phyloP scores from a whole-genome alignment of 2,797 vertebrate genomes.

The Odontamblyopus rebecca region DNA sequence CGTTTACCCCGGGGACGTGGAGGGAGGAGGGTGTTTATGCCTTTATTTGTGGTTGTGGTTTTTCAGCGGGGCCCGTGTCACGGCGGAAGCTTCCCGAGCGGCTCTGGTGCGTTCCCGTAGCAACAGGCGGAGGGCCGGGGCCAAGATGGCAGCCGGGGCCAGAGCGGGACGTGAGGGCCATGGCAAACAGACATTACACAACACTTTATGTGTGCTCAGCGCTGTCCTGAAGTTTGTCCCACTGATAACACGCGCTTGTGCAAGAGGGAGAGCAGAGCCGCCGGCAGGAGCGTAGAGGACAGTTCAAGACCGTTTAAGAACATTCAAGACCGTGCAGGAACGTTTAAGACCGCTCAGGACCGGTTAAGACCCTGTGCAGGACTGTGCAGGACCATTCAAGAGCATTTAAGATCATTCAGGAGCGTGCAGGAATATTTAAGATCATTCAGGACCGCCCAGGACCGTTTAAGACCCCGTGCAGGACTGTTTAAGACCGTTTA shows the following conservation, averaged over 20 bases:
- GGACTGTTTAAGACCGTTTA: no score
- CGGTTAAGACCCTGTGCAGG: background rate
- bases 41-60: background rate
- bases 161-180: conserved; percentile 3
- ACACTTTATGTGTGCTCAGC: conserved; percentile 31
- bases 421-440: no score
- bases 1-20: no score
- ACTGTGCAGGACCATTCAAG: background rate
- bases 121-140: background rate
- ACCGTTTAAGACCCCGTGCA: no score
- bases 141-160: background rate
- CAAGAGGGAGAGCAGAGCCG: conserved; percentile 28
- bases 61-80: background rate
- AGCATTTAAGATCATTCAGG: no score
- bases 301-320: no score
- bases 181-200: conserved; percentile 9
- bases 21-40: background rate
- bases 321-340: background rate
- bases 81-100: background rate
- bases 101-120: conserved; percentile 1
- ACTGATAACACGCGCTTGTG: conserved; percentile 64
- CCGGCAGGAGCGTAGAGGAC: background rate
- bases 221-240: conserved; percentile 59
- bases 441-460: no score
- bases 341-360: no score